Percentiles rank a stretch among this genome's conserved stretches.
Evolutionary conservation across 2,113 vertebrate species (phyloP).

Genomic region (Syngnathus scovelli): DNA sequence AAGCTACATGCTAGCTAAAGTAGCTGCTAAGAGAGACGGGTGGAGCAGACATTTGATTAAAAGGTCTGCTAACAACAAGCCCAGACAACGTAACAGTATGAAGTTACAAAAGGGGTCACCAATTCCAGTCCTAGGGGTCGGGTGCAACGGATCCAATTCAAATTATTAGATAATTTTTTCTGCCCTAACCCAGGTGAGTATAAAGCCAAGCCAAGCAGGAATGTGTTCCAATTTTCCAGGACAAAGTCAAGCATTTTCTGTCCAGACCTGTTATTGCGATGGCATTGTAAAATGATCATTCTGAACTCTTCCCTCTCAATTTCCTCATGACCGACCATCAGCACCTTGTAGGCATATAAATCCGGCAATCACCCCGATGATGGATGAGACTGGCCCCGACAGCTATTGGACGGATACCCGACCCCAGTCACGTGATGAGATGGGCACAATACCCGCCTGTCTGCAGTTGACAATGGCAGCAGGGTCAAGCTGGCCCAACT

Average conservation of each 20-base stretch:
- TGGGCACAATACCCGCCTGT: conserved; percentile 74
- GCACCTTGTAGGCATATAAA: conserved; percentile 60
- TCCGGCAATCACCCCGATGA: conserved; percentile 68
- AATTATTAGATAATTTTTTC: background rate
- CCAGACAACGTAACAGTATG: background rate
- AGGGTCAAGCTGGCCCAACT: conserved; percentile 65
- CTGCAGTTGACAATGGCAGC: conserved; percentile 68
- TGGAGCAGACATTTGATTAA: conserved; percentile 3
- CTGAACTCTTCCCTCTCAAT: conserved; percentile 29
- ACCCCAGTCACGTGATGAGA: conserved; percentile 76
- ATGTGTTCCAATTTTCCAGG: conserved; percentile 39
- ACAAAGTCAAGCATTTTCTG: conserved; percentile 39
- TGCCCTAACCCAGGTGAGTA: background rate
- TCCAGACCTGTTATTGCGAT: conserved; percentile 65
- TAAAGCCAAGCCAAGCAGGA: background rate
- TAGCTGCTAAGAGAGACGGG: conserved; percentile 16
- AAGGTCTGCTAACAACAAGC: background rate
- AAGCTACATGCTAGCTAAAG: conserved; percentile 32
- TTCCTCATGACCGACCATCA: conserved; percentile 26
- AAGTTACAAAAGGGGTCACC: too few species aligned
- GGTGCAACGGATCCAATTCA: background rate
- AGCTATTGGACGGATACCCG: conserved; percentile 69
- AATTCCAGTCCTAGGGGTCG: too few species aligned
- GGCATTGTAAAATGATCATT: conserved; percentile 69
- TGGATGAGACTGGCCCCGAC: conserved; percentile 70